phyloP scores from a whole-genome alignment of 2,888 invertebrate genomes.

The Phortica okadai region DNA sequence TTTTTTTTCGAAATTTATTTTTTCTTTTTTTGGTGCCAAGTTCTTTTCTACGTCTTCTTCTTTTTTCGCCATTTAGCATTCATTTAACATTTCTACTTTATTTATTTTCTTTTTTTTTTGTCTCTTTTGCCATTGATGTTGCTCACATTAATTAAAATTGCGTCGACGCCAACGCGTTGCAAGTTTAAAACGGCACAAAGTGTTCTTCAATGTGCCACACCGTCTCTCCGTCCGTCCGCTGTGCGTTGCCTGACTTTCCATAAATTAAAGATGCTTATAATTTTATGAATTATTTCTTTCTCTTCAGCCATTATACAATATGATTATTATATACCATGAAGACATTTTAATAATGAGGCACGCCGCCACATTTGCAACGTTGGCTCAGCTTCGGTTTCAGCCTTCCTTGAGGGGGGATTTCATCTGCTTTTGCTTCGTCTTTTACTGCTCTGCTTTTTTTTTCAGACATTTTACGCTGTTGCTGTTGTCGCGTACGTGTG shows the following conservation, averaged over 20 bases:
- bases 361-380: not conserved
- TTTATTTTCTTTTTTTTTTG: slow-evolving; percentile 8
- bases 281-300: slow-evolving; percentile 59
- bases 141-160: slow-evolving; percentile 28
- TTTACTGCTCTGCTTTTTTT: too few species aligned
- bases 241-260: slow-evolving; percentile 44
- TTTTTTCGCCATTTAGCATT: slow-evolving; percentile 9
- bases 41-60: not conserved
- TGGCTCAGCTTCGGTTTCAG: not conserved
- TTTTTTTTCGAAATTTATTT: not conserved
- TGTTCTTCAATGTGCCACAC: not conserved
- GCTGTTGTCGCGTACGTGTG: not conserved
- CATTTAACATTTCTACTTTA: slow-evolving; percentile 6
- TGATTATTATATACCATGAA: not conserved
- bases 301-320: not conserved
- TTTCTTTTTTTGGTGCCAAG: not conserved
- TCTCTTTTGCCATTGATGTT: not conserved
- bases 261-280: slow-evolving; percentile 70
- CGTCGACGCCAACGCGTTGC: not conserved
- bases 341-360: slow-evolving; percentile 13
- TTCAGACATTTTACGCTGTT: too few species aligned
- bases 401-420: too few species aligned
- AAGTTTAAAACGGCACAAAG: slow-evolving; percentile 15
- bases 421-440: too few species aligned
- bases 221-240: not conserved